Percentiles rank a stretch among this genome's conserved stretches.
Evolutionary conservation across 1,140 invertebrate genomes (phyloP).

Genomic region (Zaprionus taronus): DNA sequence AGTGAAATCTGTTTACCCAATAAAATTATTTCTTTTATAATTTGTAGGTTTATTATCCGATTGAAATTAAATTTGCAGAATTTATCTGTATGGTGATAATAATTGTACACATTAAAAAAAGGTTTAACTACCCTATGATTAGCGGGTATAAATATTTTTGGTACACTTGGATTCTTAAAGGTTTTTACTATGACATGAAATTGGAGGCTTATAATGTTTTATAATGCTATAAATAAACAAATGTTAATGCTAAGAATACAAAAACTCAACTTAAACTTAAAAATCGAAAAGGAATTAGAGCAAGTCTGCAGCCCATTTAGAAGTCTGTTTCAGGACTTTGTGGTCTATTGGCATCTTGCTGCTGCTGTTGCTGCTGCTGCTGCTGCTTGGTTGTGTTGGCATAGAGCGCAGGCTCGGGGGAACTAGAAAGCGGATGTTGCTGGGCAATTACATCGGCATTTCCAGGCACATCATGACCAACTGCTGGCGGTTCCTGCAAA

Average conservation of each 20-base stretch:
- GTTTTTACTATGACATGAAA: slow-evolving; percentile 6
- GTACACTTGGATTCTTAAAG: neutral
- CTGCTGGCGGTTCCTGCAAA: slow-evolving; percentile 9
- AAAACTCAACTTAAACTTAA: slow-evolving; percentile 3
- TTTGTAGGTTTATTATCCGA: too few relatives aligned
- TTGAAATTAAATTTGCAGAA: too few relatives aligned
- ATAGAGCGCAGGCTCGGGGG: neutral
- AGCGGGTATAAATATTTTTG: neutral
- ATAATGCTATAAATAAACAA: slow-evolving; percentile 44
- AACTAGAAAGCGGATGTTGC: neutral
- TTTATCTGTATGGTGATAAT: too few relatives aligned
- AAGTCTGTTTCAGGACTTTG: slow-evolving; percentile 83
- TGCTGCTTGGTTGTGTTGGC: neutral
- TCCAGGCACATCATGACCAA: slow-evolving; percentile 5
- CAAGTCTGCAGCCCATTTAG: slow-evolving; percentile 32
- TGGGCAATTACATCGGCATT: slow-evolving; percentile 2
- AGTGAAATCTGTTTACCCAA: too few relatives aligned
- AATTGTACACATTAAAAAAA: too few relatives aligned
- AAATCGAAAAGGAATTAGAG: slow-evolving; percentile 38
- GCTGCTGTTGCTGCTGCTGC: slow-evolving; percentile 3
- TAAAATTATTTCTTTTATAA: too few relatives aligned
- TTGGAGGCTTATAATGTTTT: neutral
- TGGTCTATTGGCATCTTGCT: slow-evolving; percentile 54
- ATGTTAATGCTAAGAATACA: slow-evolving; percentile 27
- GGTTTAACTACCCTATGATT: too few relatives aligned